A percentile compares a stretch with the other conserved stretches of the same genome.
Conservation (phyloP, 2,113 vertebrate species). For the Triplophysa dalaica region DNA sequence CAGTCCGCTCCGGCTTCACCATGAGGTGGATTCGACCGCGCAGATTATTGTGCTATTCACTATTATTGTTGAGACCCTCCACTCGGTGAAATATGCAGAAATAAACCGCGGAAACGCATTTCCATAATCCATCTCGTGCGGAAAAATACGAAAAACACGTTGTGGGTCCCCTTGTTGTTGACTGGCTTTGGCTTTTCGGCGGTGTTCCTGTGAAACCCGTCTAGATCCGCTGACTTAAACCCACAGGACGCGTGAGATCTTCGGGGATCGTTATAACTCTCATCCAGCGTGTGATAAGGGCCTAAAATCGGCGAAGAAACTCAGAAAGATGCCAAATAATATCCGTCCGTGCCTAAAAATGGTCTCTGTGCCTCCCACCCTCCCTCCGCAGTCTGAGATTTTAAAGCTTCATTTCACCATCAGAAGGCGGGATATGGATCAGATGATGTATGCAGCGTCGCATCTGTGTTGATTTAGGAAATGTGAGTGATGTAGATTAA, state of each 20-base stretch:
- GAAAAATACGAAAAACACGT: constrained; percentile 49
- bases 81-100: constrained; percentile 15
- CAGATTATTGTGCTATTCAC: not conserved
- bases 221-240: constrained; percentile 1
- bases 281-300: constrained; percentile 3
- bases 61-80: constrained; percentile 1
- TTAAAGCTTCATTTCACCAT: not conserved
- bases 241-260: constrained; percentile 3
- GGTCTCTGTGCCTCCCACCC: constrained; percentile 37
- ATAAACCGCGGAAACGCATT: constrained; percentile 59
- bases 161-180: constrained; percentile 47
- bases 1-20: constrained; percentile 20
- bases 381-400: constrained; percentile 36
- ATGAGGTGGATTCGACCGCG: constrained; percentile 10
- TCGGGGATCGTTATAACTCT: not conserved
- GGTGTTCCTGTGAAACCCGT: not conserved
- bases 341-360: constrained; percentile 26
- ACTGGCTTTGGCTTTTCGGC: constrained; percentile 8
- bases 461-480: constrained; percentile 14
- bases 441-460: not conserved
- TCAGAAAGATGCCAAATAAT: constrained; percentile 16
- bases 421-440: not conserved
- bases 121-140: constrained; percentile 71
- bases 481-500: constrained; percentile 28
- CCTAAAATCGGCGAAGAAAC: constrained; percentile 11